These are phyloP conservation scores for Peromyscus californicus DNA, from an alignment of 2,113 vertebrate species.

Conservation along the genomic window DNA sequence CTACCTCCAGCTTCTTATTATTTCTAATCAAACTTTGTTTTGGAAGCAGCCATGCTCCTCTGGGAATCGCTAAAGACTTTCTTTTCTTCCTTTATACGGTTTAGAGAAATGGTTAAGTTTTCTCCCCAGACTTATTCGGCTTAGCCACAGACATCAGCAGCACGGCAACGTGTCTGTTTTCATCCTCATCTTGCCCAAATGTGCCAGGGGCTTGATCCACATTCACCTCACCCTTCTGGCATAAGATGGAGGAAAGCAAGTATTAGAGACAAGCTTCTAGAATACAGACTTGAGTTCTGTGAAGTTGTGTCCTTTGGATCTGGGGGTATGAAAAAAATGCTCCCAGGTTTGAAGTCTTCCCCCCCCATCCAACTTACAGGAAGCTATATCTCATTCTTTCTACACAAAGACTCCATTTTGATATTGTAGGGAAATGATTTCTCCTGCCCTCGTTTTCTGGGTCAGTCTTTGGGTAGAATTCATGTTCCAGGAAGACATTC, in stretches of 20 bases:
- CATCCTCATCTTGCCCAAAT: not conserved
- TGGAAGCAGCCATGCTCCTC: slow-evolving; percentile 6
- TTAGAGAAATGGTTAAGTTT: slow-evolving; percentile 1
- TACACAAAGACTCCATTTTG: not conserved
- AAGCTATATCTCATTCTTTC: not conserved
- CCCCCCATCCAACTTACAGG: not conserved
- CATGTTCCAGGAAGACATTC: not conserved
- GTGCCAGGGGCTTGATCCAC: too few species aligned
- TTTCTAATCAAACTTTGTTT: slow-evolving; percentile 65
- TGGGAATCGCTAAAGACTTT: not conserved
- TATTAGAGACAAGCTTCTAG: not conserved
- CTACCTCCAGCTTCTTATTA: slow-evolving; percentile 27
- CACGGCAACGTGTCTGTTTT: not conserved
- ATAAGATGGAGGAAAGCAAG: not conserved
- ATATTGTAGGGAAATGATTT: not conserved
- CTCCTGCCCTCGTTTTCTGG: not conserved
- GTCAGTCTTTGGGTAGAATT: not conserved
- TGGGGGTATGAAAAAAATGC: not conserved
- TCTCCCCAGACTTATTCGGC: not conserved
- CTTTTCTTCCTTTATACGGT: not conserved
- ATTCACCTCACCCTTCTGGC: not conserved
- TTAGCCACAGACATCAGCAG: slow-evolving; percentile 12
- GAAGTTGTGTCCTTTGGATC: not conserved
- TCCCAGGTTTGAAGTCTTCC: not conserved
- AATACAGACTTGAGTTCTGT: not conserved